A percentile compares a stretch with the other conserved stretches of the same genome.
Conservation (phyloP, 2,797 vertebrate genomes). For the Rhadinocentrus ornatus region DNA sequence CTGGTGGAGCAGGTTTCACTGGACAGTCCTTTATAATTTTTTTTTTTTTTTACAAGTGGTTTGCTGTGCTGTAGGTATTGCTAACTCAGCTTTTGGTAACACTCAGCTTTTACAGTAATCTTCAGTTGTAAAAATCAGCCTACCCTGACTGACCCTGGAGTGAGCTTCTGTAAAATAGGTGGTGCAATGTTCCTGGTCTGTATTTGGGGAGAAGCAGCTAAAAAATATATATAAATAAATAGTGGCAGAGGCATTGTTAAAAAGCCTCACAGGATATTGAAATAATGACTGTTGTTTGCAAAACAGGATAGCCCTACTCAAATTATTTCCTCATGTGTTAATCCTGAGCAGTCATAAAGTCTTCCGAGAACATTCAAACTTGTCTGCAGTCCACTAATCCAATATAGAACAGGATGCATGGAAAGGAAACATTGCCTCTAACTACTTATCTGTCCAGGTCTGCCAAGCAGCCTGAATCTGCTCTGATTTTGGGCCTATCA, state of each 20-base stretch:
- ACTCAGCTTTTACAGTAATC: slow-evolving; percentile 66
- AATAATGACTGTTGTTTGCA: slow-evolving; percentile 76
- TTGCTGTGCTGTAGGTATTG: slow-evolving; percentile 37
- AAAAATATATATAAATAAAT: slow-evolving; percentile 29
- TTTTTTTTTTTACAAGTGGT: slow-evolving; percentile 55
- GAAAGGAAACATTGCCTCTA: slow-evolving; percentile 66
- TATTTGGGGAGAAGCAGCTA: slow-evolving; percentile 50
- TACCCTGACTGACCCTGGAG: slow-evolving; percentile 41
- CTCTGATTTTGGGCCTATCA: slow-evolving; percentile 76
- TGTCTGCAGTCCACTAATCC: slow-evolving; percentile 78
- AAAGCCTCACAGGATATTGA: slow-evolving; percentile 76
- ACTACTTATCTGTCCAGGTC: slow-evolving; percentile 64
- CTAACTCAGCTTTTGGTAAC: slow-evolving; percentile 53
- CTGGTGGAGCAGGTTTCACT: slow-evolving; percentile 54
- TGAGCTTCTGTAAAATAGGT: slow-evolving; percentile 64
- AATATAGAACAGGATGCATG: slow-evolving; percentile 63
- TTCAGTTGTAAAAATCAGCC: slow-evolving; percentile 64
- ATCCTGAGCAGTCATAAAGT: slow-evolving; percentile 71
- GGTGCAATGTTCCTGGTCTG: slow-evolving; percentile 51
- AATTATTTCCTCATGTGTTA: slow-evolving; percentile 81
- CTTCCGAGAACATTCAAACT: slow-evolving; percentile 76
- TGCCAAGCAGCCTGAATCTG: slow-evolving; percentile 70
- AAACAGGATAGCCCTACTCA: slow-evolving; percentile 67
- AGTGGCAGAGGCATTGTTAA: slow-evolving; percentile 67
- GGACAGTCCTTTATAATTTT: slow-evolving; percentile 46